Evolutionary conservation across 1,140 invertebrate species (phyloP), one percentile per base, ranked within the genome.

Genomic region (Atta texana): DNA sequence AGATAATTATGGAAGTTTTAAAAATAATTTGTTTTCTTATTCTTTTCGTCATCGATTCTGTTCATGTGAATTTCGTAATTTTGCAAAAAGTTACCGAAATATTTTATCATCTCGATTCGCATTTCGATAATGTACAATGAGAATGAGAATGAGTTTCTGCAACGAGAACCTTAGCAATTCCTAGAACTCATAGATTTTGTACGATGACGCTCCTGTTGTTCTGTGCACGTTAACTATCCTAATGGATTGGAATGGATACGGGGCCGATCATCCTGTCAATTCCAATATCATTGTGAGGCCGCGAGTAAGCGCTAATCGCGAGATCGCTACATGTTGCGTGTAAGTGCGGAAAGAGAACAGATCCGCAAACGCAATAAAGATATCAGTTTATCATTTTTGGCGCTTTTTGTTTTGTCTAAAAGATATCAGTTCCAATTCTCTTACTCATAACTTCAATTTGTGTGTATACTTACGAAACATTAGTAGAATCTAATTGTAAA

Each of bases 201-300:
- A 24, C 18, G 51, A 72, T 80, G 63, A 53, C 28, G 53, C 16
- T 81, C 66, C 7, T 39, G 34, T 49, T 59, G 49, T 68, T 80
- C 3, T n/a, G 34, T 24, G 64, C 64, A 61, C 66, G 84, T 80
- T 86, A 86, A 86, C 66, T 51, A 34, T 71, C 55, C 55, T 74
- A 87, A 82, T 87, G 57, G 68, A 82, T 82, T 57, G n/a, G 53
- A 82, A 87, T 87, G 16, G 51, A 80, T 80, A 61, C 76, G n/a
- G 39, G 64, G 31, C 77, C 31, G 80, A 87, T 89, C 68, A 71
- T 61, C 66, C 28, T 34, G 44, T 81, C 51, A 55, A 85, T 85
- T 85, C 39, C 68, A 64, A 74, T 78, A 68, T 84, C 28, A 39
- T 75, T 63, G 72, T 34, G 64, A 21, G 21, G 69, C 55, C 59